Conservation (phyloP, 2,797 vertebrate species). For the Austrolebias charrua region DNA sequence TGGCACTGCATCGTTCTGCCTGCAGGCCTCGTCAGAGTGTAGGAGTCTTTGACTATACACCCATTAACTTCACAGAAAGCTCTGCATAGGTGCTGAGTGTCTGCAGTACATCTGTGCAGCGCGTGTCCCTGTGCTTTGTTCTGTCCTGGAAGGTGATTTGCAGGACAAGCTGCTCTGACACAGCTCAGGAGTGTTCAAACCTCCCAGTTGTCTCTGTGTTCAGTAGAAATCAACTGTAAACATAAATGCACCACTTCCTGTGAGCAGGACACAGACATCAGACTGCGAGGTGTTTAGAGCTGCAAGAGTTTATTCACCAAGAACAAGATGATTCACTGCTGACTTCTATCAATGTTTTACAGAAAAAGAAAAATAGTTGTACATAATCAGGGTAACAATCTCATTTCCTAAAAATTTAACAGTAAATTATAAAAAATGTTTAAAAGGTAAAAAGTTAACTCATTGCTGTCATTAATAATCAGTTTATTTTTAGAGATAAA, state of each 20-base stretch:
- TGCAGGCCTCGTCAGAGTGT: background rate
- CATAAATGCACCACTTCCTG: constrained; percentile 50
- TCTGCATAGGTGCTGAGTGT: background rate
- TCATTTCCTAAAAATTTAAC: background rate
- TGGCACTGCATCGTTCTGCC: background rate
- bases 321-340: constrained; percentile 46
- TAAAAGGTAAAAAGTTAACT: too few relatives aligned
- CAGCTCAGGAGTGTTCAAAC: background rate
- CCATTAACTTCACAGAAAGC: background rate
- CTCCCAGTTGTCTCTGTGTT: constrained; percentile 17
- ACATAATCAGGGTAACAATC: background rate
- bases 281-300: constrained; percentile 53
- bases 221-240: constrained; percentile 29
- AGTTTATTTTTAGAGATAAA: too few relatives aligned
- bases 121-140: constrained; percentile 20
- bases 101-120: background rate
- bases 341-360: constrained; percentile 24
- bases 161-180: background rate
- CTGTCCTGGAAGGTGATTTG: constrained; percentile 15
- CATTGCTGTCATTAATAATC: too few relatives aligned
- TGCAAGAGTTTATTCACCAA: constrained; percentile 41
- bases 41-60: too few relatives aligned
- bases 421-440: background rate
- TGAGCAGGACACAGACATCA: constrained; percentile 49
- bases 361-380: constrained; percentile 10